Evolutionary conservation across 2,797 vertebrate genomes (phyloP), one percentile per base, ranked within the genome.

Genomic region (Moxostoma hubbsi): DNA sequence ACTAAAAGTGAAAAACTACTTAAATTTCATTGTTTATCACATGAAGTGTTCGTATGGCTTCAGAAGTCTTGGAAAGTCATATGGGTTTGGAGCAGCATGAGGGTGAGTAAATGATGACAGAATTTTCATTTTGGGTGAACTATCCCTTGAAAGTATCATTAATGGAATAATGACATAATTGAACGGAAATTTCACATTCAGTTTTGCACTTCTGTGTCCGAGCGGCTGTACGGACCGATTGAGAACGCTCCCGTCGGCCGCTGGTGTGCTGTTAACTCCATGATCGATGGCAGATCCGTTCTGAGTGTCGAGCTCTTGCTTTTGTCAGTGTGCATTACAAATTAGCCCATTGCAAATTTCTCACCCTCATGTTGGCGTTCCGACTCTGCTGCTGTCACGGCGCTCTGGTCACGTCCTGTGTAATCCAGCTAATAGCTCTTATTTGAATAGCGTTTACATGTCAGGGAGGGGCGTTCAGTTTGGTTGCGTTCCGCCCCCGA

Each of bases 241-340:
- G 79, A 88, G 75, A 92, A 88, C 90, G 87, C 92, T 92, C 92
- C 92, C 88, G 90, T 94, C 92, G 90, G 85, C 83, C 81, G 85
- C 87, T 76, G 83, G 82, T 87, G 83, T 90, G 85, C 88, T 87
- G 91, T 95, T 94, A 91, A 87, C 89, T 67, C 89, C 84, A 86
- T 96, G 96, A 96, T 95, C 90, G 94, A 97, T 96, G 92, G 83
- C 77, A n/a, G 89, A 86, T 94, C 95, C 92, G 94, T 91, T 86
- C 87, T 84, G 18, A 55, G 84, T 80, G 80, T 87, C 91, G 87
- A 87, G 82, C 84, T 0, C 81, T 86, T 90, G 92, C 87, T 91
- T 88, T 94, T 95, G 95, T 94, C 95, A 88, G 87, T 7, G 65
- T 91, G 90, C 91, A 94, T 96, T 95, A 95, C 90, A 95, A 94